A percentile compares a stretch with the other conserved stretches of the same genome.
phyloP scores from a whole-genome alignment of 2,113 vertebrate genomes.

The Nymphicus hollandicus region DNA sequence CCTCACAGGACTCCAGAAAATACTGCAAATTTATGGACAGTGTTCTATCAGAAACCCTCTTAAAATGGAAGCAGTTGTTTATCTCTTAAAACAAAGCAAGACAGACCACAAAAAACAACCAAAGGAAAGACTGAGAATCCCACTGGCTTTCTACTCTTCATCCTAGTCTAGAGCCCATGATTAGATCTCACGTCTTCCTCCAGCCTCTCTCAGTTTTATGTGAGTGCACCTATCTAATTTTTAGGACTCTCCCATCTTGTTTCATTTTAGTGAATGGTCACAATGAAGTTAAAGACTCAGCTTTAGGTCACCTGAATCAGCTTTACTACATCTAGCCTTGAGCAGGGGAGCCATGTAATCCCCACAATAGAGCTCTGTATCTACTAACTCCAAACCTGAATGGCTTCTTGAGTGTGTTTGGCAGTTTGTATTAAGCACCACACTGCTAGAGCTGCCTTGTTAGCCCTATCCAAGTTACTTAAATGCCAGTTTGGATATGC shows the following conservation, averaged over 20 bases:
- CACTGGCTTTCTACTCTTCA: background rate
- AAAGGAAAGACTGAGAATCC: background rate
- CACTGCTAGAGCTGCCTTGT: background rate
- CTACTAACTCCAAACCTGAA: background rate
- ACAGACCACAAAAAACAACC: background rate
- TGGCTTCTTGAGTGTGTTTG: background rate
- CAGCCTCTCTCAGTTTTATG: background rate
- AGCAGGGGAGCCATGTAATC: background rate
- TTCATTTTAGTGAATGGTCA: background rate
- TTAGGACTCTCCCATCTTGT: background rate
- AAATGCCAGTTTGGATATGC: background rate
- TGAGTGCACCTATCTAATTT: background rate
- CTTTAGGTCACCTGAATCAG: background rate
- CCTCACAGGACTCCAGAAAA: background rate
- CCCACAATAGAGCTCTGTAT: background rate
- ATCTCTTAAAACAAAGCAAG: background rate
- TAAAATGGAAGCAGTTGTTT: background rate
- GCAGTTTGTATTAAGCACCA: fast-evolving
- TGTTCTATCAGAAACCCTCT: background rate
- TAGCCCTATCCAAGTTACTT: background rate
- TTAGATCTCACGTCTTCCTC: background rate
- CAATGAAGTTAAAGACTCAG: background rate
- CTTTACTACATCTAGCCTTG: background rate
- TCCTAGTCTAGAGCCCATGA: background rate
- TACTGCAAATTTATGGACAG: background rate